Evolutionary conservation across 2,888 invertebrate species (phyloP).

Genomic region (Tolmerus cingulatus): DNA sequence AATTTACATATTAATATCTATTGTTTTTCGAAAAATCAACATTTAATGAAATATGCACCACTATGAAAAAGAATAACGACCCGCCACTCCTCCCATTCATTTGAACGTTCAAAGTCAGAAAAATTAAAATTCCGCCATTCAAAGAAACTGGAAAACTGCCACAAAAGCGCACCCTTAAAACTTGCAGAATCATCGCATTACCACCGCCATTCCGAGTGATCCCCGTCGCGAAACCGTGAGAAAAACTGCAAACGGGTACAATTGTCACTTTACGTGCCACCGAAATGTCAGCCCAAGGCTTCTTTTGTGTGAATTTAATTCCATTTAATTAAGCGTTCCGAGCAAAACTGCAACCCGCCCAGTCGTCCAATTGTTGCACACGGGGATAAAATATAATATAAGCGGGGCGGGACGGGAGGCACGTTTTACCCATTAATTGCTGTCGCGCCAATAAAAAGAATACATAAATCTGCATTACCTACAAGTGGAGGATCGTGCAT

Average conservation of each 20-base stretch:
- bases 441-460: background rate
- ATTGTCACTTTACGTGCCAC: background rate
- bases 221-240: background rate
- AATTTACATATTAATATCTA: too few relatives aligned
- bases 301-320: background rate
- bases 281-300: background rate
- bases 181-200: background rate
- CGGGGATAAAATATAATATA: background rate
- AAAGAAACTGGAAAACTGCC: background rate
- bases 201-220: background rate
- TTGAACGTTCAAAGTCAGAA: background rate
- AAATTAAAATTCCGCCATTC: background rate
- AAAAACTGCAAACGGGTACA: background rate
- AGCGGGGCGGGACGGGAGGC: background rate
- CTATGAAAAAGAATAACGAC: background rate
- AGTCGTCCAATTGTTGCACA: background rate
- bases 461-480: background rate
- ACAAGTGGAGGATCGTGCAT: background rate
- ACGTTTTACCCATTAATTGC: background rate
- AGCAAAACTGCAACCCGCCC: background rate
- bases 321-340: background rate
- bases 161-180: background rate
- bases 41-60: background rate
- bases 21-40: too few relatives aligned
- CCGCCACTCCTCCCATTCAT: background rate